Evolutionary conservation across 2,797 vertebrate genomes (phyloP), one percentile per base, ranked within the genome.

Genomic region (Neostethus bicornis): DNA sequence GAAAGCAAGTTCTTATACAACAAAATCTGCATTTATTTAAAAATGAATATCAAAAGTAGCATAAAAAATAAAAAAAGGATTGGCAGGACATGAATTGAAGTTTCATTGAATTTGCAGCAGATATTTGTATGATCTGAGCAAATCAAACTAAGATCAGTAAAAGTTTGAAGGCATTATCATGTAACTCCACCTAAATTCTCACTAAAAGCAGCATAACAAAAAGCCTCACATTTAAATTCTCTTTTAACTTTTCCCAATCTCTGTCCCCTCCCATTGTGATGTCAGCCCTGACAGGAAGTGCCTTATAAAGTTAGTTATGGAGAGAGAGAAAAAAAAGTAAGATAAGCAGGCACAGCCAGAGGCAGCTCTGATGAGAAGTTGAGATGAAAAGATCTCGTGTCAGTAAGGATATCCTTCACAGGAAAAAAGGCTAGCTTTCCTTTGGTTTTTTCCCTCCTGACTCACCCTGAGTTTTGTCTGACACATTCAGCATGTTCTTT

Each of bases 261-360:
- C 32, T 32, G 25, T 25, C 46, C 57, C 68, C 57, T 39, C 53
- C 62, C 59, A 53, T 35, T 55, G 77, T 90, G 85, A 89, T 81
- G 85, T 91, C 88, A 90, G 73, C 57, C 64, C 53, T 73, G 61
- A 81, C 86, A 92, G 90, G 91, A 93, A 92, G 84, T 81, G 74
- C 90, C 90, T 85, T 90, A 90, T 92, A 91, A 91, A 91, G 88
- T 75, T 78, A 73, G 80, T 32, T 64, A 59, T 78, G 44, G 61
- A 53, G 59, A 51, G 11, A 0, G 1, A 29, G 48, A 49, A 47
- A 45, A 11, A 45, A 20, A 48, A 46, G 72, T 77, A 55, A 80
- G 73, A 79, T 73, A 73, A 70, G 66, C 67, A 54, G 41, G 23
- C 69, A 50, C 51, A 63, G 71, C 58, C 73, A 69, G 67, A 75